phyloP scores from a whole-genome alignment of 2,888 invertebrate species.

The Phengaris alcon region DNA sequence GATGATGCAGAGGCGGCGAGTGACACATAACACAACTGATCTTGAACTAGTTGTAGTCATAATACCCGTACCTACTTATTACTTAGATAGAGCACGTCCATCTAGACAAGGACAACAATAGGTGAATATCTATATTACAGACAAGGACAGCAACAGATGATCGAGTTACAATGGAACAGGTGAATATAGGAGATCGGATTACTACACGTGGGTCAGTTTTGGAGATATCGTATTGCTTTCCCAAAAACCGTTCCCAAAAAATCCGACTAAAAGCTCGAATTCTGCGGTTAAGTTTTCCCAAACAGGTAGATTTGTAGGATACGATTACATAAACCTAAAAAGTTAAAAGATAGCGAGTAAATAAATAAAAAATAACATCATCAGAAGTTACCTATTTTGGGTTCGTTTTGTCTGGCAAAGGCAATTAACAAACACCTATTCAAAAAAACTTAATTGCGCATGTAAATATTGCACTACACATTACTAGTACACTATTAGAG shows the following conservation, averaged over 20 bases:
- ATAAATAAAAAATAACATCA: neutral
- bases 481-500: neutral
- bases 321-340: neutral
- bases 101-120: neutral
- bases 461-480: neutral
- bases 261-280: neutral
- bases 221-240: constrained; percentile 11
- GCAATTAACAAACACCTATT: too few relatives aligned
- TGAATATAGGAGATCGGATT: neutral
- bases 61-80: neutral
- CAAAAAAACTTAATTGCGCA: neutral
- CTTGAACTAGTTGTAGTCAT: constrained; percentile 13
- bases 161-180: constrained; percentile 5
- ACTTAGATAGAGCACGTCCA: constrained; percentile 12
- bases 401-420: too few relatives aligned
- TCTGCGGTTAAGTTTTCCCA: constrained; percentile 10
- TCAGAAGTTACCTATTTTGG: neutral
- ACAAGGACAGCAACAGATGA: neutral
- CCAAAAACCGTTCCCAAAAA: constrained; percentile 4
- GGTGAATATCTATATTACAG: neutral
- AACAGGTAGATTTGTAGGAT: constrained; percentile 4
- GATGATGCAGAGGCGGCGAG: neutral
- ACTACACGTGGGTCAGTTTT: constrained; percentile 3
- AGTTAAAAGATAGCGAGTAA: neutral
- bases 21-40: constrained; percentile 2